Evolutionary conservation across 2,113 vertebrate genomes (phyloP), one percentile per base, ranked within the genome.

Genomic region (Oncorhynchus kisutch): DNA sequence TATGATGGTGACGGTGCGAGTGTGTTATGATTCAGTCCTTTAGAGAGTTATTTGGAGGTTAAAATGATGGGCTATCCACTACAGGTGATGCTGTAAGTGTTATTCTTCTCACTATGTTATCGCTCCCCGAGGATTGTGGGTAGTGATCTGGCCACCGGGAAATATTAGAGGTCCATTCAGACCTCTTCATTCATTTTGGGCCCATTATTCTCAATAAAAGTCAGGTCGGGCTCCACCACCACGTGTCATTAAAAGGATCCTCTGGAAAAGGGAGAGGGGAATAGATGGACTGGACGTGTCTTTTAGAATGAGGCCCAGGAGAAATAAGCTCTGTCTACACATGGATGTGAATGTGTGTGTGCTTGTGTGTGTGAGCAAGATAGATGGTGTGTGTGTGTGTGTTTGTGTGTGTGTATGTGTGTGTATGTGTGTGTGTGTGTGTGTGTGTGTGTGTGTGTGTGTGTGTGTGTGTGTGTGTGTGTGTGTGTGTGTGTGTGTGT

Each of bases 151-250:
- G 81, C 83, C 86, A 81, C 82, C 78, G 87, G 84, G 86, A 88
- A 86, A 91, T 84, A 85, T 85, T 81, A 67, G 24, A 71, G 77
- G 12, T 29, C 77, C 31, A 62, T 82, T 85, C 82, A 81, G 83
- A 86, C 75, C 82, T 45, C 39, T 45, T 45, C 9, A 45, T 45
- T 45, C 85, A 84, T 90, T 89, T 82, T 85, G 82, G 76, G 77
- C 74, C 85, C 86, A 87, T 90, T 91, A 85, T 88, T 90, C 81
- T 89, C 81, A 84, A 87, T 91, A 88, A 89, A 85, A 73, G 70
- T 67, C 78, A 82, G 87, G 90, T 90, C 86, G 85, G 60, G 1
- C 25, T 75, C 66, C 74, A 25, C 74, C 54, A 72, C 74, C 20
- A 34, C 18, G 18, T 83, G 77, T 78, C 81, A 74, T 86, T 87